Evolutionary conservation across 2,797 vertebrate species (phyloP), one percentile per base, ranked within the genome.

Genomic region (Podarcis siculus): DNA sequence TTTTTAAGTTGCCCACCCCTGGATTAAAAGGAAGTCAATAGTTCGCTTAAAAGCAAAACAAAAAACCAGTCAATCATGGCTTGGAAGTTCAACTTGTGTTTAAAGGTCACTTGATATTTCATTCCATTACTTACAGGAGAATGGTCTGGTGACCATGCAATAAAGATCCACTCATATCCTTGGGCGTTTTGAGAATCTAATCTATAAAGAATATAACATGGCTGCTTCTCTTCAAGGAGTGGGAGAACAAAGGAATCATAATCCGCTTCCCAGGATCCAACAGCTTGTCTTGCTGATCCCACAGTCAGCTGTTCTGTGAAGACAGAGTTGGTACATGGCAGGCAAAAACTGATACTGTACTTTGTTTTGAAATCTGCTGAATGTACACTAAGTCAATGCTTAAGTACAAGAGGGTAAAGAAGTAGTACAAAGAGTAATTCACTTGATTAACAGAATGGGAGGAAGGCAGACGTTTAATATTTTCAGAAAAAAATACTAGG

Each of bases 141-240:
- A 88, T 96, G 91, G 96, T 99, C 99, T 13, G 99, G 99, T 88
- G 98, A 99, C 98, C 98, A 99, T 25, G 98, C 98, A 95, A 99
- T 98, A 94, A 99, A 98, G 95, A 99, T 95, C 99, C 99, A 99
- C 92, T 99, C 99, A 77, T 98, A 98, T 89, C 98, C 99, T 96
- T 99, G 98, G 94, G 98, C 98, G 96, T 99, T 99, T 85, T 97
- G 97, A 89, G 99, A 98, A 96, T 99, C 99, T 96, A 99, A 95
- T 86, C 99, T 98, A 95, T 98, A 99, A 67, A 99, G 96, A 94
- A 99, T 93, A 86, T 99, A 99, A 93, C 98, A 98, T 0, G 99
- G 99, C 85, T 98, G 92, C 25, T 97, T 98, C 66, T 98, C 98
- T 89, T 99, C 98, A 42, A 99, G 97, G 83, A 98, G 96, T 19